Base-by-base conservation (phyloP, 2,888 invertebrate genomes). In the Catocala fraxini region DNA sequence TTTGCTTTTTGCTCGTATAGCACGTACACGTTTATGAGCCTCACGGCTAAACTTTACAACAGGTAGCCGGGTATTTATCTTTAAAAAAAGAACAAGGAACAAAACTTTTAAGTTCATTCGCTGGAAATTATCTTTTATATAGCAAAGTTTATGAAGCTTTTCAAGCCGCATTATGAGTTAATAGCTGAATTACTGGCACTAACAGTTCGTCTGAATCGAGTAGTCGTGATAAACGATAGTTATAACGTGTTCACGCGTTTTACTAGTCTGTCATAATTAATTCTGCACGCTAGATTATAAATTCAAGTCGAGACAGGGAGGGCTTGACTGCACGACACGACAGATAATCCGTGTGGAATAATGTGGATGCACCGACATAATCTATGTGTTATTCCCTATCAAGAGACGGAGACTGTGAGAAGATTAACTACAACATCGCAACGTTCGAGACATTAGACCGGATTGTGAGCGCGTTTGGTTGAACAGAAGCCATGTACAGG, bases 361-460 rank as follows among this genome's bases (percentile, higher is more conserved):
- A 86, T 85, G 83, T 83, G 80, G 84, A 84, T 87, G 88, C 87
- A 87, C 75, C 79, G 78, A 79, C 82, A 80, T 88, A 85, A 85
- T 84, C 82, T 84, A 81, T 83, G 81, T 82, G 83, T 85, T 85
- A 83, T 82, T 79, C 85, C 70, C 81, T 83, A 85, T 83, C 83
- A 81, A 72, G 72, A 65, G 72, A 82, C 82, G 72, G 80, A 71
- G 73, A 77, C 71, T 75, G 79, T 86, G 85, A 83, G 84, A 79
- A 85, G 89, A 89, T 89, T 89, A 88, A 80, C 83, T 81, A 78
- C 74, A 75, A 76, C 74, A 78, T 80, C 76, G 72, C 66, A 70
- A 75, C 77, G 73, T 78, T 80, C 68, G 64, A 75, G 75, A 82
- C 71, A 77, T 85, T 82, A 78, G 69, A 59, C 73, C 64, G 72